Evolutionary conservation across 2,888 invertebrate species (phyloP), one percentile per base, ranked within the genome.

Genomic region (Sinohyriopsis cumingii): DNA sequence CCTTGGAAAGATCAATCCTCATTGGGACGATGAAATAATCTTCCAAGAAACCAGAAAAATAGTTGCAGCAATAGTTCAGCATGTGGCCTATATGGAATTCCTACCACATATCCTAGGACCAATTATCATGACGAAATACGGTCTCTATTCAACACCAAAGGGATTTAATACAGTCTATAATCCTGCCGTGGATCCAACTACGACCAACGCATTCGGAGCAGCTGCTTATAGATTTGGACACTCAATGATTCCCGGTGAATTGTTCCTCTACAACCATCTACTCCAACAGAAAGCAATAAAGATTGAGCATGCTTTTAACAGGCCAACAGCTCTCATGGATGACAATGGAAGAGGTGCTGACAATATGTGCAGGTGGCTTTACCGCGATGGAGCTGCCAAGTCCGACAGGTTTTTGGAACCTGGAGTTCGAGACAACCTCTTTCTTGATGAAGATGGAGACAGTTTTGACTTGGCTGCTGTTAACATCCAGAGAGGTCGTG

Each of bases 111-210:
- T 98, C 63, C 92, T 98, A 20, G 96, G 97, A 12, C 96, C 95
- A 94, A 95, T 95, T 82, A 95, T 95, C 22, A 94, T 97, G 73
- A 95, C 95, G 84, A 91, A 96, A 6, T 97, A 97, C 87, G 96
- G 95, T 9, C 90, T 98, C 68, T 96, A 95, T 81, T 92, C 97
- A 7, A 88, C 94, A 80, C 94, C 94, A 0, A 94, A 95, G 84
- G 95, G 96, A 0, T 96, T 96, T 88, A 59, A 71, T 57, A 73
- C 78, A 66, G 80, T 78, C 19, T 83, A 84, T 62, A 73, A 82
- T 62, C 70, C 72, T 1, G 59, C 53, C 19, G 65, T 86, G 7
- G 80, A 88, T 74, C 81, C 86, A 1, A 74, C 76, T 3, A 78
- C 85, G 4, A 75, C 84, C 4, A 86, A 85, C 68, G 80, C 77